Evolutionary conservation across 2,113 vertebrate genomes (phyloP).

Genomic region (Toxostoma redivivum): DNA sequence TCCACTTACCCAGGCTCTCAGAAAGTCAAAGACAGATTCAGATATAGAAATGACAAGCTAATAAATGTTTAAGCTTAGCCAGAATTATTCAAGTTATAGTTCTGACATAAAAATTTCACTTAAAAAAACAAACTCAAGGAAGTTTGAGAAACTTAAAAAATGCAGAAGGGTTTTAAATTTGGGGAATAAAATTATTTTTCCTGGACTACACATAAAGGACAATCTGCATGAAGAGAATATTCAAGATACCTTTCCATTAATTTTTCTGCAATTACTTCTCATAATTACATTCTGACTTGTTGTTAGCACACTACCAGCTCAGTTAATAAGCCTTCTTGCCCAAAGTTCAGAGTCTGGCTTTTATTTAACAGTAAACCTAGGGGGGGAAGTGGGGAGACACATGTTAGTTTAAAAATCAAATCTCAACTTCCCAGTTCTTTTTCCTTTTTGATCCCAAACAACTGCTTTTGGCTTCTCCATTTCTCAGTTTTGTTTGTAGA

Average conservation of each 20-base stretch:
- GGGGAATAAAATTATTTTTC: neutral
- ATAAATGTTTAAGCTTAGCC: neutral
- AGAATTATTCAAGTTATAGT: neutral
- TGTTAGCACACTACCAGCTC: neutral
- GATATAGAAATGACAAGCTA: neutral
- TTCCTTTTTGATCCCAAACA: neutral
- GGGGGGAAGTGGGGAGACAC: rapidly evolving
- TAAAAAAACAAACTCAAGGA: neutral
- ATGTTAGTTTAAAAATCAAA: neutral
- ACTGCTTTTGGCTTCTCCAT: neutral
- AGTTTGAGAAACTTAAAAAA: neutral
- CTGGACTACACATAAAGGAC: neutral
- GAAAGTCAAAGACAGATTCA: neutral
- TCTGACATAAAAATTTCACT: neutral
- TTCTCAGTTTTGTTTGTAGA: neutral
- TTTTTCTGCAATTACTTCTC: neutral
- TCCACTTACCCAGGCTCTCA: neutral
- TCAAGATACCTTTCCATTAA: neutral
- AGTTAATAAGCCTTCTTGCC: neutral
- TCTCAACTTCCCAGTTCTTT: neutral
- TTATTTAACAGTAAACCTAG: neutral
- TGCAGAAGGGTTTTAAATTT: neutral
- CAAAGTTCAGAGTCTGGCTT: neutral
- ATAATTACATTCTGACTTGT: neutral
- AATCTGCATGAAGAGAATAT: neutral